Conservation (phyloP, 2,113 vertebrate species). For the Bothrops jararaca region DNA sequence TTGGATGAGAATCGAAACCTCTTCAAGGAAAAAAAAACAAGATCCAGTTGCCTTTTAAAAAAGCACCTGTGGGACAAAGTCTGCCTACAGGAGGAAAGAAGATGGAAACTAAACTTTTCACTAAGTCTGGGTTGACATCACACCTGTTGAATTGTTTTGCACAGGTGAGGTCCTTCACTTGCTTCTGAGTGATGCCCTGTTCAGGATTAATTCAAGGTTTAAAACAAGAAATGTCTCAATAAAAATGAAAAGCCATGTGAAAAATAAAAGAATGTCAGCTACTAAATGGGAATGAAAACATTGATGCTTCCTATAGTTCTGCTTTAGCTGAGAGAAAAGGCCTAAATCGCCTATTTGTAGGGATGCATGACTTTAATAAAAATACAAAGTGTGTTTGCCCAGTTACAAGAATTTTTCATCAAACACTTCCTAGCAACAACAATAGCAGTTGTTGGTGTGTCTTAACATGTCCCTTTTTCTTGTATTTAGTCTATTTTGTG, state of each 20-base stretch:
- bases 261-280: not conserved
- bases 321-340: not conserved
- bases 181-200: not conserved
- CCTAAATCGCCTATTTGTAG: not conserved
- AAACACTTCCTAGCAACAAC: not conserved
- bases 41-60: too few species aligned
- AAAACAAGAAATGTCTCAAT: not conserved
- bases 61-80: not conserved
- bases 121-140: not conserved
- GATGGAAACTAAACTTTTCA: not conserved
- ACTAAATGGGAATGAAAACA: not conserved
- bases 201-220: not conserved
- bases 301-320: not conserved
- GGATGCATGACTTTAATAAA: not conserved
- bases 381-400: not conserved
- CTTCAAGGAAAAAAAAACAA: too few species aligned
- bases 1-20: too few species aligned
- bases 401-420: not conserved
- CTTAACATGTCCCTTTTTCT: not conserved
- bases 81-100: not conserved
- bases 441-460: not conserved
- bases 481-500: slow-evolving; percentile 20
- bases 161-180: not conserved
- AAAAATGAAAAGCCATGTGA: not conserved
- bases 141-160: not conserved